Conservation (phyloP, 1,140 invertebrate species). For the Eumaeus atala region DNA sequence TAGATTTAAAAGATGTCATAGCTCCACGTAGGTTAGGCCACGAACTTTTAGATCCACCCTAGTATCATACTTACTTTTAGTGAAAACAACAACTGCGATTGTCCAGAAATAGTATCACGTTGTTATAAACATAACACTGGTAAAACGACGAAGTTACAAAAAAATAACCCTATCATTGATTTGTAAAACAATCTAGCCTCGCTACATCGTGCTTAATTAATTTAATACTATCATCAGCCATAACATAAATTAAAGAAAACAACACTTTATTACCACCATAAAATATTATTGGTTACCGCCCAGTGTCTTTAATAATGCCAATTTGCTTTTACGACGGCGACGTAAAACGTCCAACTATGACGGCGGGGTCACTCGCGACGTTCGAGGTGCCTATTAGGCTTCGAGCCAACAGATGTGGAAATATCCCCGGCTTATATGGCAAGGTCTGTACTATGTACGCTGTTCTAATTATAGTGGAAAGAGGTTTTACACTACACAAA, state of each 20-base stretch:
- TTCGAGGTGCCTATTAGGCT: conserved; percentile 45
- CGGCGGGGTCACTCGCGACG: conserved; percentile 22
- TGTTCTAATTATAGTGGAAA: conserved; percentile 6
- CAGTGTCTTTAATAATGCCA: conserved; percentile 27
- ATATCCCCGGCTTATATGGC: conserved; percentile 31
- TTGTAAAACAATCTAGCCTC: too few species aligned
- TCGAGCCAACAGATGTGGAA: conserved; percentile 53
- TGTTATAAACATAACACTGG: too few species aligned
- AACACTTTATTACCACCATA: conserved; percentile 6
- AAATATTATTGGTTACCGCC: conserved; percentile 17
- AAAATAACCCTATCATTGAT: too few species aligned
- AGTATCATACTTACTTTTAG: too few species aligned
- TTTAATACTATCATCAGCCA: background rate
- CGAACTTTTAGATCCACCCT: too few species aligned
- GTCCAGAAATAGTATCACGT: too few species aligned
- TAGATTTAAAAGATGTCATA: too few species aligned
- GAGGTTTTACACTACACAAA: background rate
- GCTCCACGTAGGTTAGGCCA: too few species aligned
- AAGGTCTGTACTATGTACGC: conserved; percentile 7
- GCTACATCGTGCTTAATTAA: background rate
- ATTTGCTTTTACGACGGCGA: conserved; percentile 28
- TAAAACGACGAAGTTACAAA: too few species aligned
- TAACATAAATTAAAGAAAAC: conserved; percentile 3
- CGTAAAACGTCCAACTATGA: conserved; percentile 28
- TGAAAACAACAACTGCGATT: too few species aligned